Evolutionary conservation across 2,113 vertebrate genomes (phyloP).

Genomic region (Cepphus grylle): DNA sequence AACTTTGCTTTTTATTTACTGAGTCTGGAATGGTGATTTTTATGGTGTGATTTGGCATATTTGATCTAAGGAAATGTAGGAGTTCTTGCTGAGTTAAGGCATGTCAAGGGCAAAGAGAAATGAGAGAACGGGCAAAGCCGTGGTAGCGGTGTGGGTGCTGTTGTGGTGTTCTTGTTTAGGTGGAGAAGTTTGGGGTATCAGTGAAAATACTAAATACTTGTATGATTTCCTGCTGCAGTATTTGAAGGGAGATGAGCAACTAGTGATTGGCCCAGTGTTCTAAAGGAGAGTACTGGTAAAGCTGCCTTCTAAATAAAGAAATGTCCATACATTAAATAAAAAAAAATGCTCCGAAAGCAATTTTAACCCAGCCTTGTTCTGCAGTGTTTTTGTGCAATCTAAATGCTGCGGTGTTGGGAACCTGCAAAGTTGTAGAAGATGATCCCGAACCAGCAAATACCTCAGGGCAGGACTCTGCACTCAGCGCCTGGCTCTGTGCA

Average conservation of each 20-base stretch:
- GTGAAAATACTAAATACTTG: background rate
- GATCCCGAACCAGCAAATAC: background rate
- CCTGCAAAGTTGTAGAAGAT: background rate
- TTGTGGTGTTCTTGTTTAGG: background rate
- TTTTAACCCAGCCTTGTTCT: background rate
- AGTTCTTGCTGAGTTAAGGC: background rate
- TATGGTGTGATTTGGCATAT: background rate
- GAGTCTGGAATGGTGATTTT: background rate
- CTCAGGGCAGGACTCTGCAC: background rate
- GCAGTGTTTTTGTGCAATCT: too few relatives aligned
- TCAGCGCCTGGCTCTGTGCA: too few relatives aligned
- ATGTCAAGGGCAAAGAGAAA: background rate
- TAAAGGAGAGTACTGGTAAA: background rate
- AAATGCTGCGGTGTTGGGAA: background rate
- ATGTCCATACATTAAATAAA: background rate
- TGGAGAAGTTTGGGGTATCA: background rate
- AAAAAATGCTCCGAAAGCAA: background rate
- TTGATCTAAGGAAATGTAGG: background rate
- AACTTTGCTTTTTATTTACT: background rate
- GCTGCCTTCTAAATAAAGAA: background rate
- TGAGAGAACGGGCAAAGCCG: background rate
- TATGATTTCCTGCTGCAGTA: background rate
- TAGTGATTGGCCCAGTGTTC: background rate
- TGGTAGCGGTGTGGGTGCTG: background rate
- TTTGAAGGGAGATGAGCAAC: background rate